Base-by-base conservation (phyloP, 2,888 invertebrate species). In the Proisotoma minuta region DNA sequence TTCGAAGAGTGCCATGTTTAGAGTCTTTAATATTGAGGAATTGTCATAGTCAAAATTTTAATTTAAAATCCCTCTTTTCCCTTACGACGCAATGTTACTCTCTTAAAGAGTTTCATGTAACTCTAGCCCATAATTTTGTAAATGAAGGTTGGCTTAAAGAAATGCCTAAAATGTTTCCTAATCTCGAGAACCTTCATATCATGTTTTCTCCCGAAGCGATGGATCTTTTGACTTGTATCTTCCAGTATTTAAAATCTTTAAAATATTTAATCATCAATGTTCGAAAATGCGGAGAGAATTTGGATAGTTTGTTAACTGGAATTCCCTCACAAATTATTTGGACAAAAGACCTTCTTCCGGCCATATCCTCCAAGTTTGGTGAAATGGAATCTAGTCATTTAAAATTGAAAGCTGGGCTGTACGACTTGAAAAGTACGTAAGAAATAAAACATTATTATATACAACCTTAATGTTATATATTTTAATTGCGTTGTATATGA, bases 251-350 rank as follows among this genome's bases (percentile, higher is more conserved):
- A 24, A 60, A 47, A 0, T 47, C 15, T 3, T 34, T 65, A 3
- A 3, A 43, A 0, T 53, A 65, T 20, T 23, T 65, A 27, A 60
- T 49, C 10, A 65, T 65, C 20, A 63, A 63, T 29, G 56, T 63
- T 3, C 29, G 59, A 22, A 63, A 63, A 27, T 62, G 62, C 34
- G 54, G 40, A 12, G 62, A 60, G 23, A 62, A 57, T 48, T 52
- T 65, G 47, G 65, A 65, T 15, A 57, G 60, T 39, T 57, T 52
- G 1, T 22, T 62, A 2, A 62, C 62, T 1, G 65, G 62, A n/a
- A n/a, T n/a, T n/a, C n/a, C n/a, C n/a, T n/a, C n/a, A n/a, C n/a
- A n/a, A n/a, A n/a, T n/a, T n/a, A 59, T 62, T 29, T 52, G 51
- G 10, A 63, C 56, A 18, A 59, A 53, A 58, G 53, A 62, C 59